Conservation (phyloP, 2,888 invertebrate species). For the Anthophora plumipes region DNA sequence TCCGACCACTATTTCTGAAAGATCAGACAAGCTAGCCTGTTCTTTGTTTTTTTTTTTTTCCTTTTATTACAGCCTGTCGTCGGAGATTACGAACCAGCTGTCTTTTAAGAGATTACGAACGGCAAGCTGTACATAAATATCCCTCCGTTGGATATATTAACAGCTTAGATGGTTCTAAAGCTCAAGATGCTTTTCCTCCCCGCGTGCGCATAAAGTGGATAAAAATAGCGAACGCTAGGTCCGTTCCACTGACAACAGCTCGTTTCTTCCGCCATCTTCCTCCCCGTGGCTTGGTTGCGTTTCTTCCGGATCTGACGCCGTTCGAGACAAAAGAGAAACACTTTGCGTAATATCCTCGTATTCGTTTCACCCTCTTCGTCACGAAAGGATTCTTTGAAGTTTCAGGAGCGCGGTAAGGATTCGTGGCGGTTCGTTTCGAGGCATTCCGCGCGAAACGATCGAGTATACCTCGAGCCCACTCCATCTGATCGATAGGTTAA, state of each 20-base stretch:
- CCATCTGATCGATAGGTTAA: constrained; percentile 66
- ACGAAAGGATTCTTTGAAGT: constrained; percentile 33
- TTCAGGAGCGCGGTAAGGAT: constrained; percentile 39
- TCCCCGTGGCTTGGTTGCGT: background rate
- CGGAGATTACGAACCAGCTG: background rate
- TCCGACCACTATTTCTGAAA: background rate
- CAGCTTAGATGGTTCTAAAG: constrained; percentile 15
- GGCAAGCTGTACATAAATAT: constrained; percentile 25
- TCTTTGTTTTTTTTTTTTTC: too few relatives aligned
- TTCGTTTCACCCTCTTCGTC: constrained; percentile 19
- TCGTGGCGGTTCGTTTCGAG: constrained; percentile 44
- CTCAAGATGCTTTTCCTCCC: constrained; percentile 17
- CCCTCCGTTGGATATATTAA: constrained; percentile 14
- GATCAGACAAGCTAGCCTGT: background rate
- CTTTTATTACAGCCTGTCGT: background rate
- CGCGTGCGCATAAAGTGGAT: constrained; percentile 20
- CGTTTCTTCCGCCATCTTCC: constrained; percentile 32
- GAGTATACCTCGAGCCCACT: constrained; percentile 38
- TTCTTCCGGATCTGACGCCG: constrained; percentile 36
- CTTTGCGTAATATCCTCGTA: constrained; percentile 61
- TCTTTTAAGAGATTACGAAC: background rate
- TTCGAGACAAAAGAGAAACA: constrained; percentile 56
- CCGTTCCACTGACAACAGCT: constrained; percentile 17
- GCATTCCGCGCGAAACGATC: constrained; percentile 49
- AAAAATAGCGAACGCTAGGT: constrained; percentile 46